Conservation (phyloP, 2,113 vertebrate species). For the Aythya baeri region DNA sequence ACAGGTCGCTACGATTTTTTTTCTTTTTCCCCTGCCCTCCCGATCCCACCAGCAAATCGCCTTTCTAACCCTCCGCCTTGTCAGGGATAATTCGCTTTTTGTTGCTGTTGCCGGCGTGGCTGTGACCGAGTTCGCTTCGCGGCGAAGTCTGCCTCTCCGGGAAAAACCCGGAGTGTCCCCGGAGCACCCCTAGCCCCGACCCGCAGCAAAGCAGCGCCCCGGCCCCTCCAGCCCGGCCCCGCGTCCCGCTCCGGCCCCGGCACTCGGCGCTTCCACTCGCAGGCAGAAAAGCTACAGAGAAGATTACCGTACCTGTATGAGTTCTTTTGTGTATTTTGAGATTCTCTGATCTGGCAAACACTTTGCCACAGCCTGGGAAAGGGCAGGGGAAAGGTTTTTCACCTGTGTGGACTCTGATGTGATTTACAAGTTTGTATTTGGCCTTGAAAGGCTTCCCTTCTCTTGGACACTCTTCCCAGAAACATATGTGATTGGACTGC, state of each 20-base stretch:
- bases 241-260: not conserved
- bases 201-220: not conserved
- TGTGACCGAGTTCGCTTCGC: not conserved
- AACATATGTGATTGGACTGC: conserved; percentile 96
- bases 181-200: not conserved
- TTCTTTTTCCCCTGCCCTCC: conserved; percentile 64
- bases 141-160: not conserved
- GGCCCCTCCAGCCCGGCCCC: not conserved
- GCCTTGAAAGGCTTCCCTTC: conserved; percentile 99
- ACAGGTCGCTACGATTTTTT: conserved; percentile 66
- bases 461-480: conserved; percentile 98
- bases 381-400: conserved; percentile 99
- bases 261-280: conserved; percentile 1
- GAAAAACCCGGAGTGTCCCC: not conserved
- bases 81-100: conserved; percentile 38
- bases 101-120: not conserved
- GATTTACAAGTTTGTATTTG: conserved; percentile 99
- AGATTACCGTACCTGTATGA: conserved; percentile 98
- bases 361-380: conserved; percentile 98
- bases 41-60: conserved; percentile 8
- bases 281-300: conserved; percentile 46
- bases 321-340: conserved; percentile 99
- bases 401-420: conserved; percentile 98
- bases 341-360: conserved; percentile 98
- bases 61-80: not conserved